Percentiles rank a stretch among this genome's conserved stretches.
phyloP scores from a whole-genome alignment of 2,797 vertebrate species.

The Lagodon rhomboides region DNA sequence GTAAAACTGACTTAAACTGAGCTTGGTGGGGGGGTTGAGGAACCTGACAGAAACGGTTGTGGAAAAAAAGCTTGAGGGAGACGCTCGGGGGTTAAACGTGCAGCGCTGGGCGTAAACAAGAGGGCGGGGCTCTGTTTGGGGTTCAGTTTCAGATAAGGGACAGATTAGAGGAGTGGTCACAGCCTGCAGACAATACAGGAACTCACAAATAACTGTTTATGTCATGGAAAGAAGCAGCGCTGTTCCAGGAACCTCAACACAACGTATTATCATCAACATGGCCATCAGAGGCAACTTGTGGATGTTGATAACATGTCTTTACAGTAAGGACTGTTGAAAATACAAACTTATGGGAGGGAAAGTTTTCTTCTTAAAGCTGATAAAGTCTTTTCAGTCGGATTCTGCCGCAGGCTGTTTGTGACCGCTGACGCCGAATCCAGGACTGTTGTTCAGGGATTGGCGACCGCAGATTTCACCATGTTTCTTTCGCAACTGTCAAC shows the following conservation, averaged over 20 bases:
- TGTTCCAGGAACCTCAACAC: neutral
- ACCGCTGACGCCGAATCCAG: neutral
- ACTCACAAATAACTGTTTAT: conserved; percentile 26
- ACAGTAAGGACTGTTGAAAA: neutral
- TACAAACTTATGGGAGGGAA: neutral
- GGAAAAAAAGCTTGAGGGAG: conserved; percentile 12
- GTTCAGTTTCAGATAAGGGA: conserved; percentile 58
- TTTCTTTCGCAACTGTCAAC: neutral
- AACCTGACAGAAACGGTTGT: conserved; percentile 31
- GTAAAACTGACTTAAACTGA: neutral
- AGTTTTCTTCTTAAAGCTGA: too few relatives aligned
- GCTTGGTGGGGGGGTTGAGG: neutral
- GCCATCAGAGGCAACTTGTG: neutral
- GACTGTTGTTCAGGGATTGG: neutral
- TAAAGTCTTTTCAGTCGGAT: too few relatives aligned
- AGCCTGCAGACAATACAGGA: conserved; percentile 28
- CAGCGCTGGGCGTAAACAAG: conserved; percentile 59
- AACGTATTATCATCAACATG: neutral
- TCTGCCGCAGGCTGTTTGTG: too few relatives aligned
- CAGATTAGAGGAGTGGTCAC: conserved; percentile 33
- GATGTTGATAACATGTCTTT: neutral
- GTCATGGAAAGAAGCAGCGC: neutral
- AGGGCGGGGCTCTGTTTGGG: conserved; percentile 41
- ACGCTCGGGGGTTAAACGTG: conserved; percentile 19
- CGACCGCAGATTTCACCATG: neutral